Evolutionary conservation across 2,888 invertebrate species (phyloP), one percentile per base, ranked within the genome.

Genomic region (Penaeus monodon): DNA sequence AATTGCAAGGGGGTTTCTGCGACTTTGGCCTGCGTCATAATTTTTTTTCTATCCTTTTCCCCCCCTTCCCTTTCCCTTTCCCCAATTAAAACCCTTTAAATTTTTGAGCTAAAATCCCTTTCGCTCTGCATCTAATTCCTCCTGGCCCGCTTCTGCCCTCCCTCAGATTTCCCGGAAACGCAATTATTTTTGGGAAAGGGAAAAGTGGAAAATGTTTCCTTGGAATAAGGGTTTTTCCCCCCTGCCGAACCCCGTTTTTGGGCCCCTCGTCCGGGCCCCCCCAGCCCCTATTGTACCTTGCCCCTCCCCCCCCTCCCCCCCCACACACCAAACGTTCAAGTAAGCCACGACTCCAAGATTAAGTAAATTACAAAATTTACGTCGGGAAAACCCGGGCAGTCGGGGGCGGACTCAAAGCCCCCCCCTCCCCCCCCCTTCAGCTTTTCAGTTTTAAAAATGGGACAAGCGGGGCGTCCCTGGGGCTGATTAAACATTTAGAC

Each of bases 401-500:
- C 33, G 24, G 73, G 73, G 68, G 38, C 22, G 33, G 73, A 38
- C 38, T 29, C n/a, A 10, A 76, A n/a, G 76, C n/a, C 2, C 22
- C 33, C 38, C 27, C 77, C 29, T 22, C 33, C 38, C 29, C 49
- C 6, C 44, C 12, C 24, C 20, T n/a, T n/a, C 27, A 29, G 14
- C 77, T 76, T 77, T 57, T 77, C 77, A 77, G 49, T 63, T 77
- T 57, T 63, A 57, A 77, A 27, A 77, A 27, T 77, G 24, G 27
- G 77, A 24, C 77, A 77, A 77, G 44, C 77, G 24, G 77, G 38
- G 77, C 14, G 17, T n/a, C 44, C 77, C 27, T n/a, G 27, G 77
- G 77, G 57, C 57, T 77, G 77, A 77, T 77, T 77, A 77, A 77
- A 49, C 57, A 63, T 77, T 77, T 57, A 77, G 27, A 77, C 63